phyloP scores from a whole-genome alignment of 2,113 vertebrate species.

The Struthio camelus region DNA sequence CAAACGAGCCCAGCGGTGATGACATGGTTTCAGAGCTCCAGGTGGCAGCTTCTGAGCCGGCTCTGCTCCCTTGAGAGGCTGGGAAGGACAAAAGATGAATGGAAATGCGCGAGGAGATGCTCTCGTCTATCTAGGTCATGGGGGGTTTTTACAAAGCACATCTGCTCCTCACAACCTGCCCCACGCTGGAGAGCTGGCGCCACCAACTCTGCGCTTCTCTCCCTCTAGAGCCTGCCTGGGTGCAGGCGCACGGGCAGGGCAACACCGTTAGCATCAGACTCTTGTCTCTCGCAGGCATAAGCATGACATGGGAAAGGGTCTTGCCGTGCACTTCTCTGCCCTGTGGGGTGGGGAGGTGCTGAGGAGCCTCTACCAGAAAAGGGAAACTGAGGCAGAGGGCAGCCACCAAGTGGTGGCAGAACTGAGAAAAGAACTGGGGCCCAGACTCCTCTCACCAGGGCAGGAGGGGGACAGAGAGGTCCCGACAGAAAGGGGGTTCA shows the following conservation, averaged over 20 bases:
- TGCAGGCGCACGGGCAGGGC: too few species aligned
- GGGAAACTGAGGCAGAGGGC: too few species aligned
- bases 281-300: too few species aligned
- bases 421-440: not conserved
- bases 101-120: not conserved
- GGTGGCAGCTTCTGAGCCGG: not conserved
- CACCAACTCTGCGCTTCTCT: fast-evolving
- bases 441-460: not conserved
- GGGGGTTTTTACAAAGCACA: not conserved
- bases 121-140: not conserved
- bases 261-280: too few species aligned
- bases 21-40: not conserved
- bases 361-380: too few species aligned
- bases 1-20: too few species aligned
- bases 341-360: not conserved
- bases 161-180: not conserved
- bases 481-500: not conserved
- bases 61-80: not conserved
- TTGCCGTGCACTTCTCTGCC: too few species aligned
- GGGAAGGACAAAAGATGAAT: not conserved
- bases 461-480: not conserved
- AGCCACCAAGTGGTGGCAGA: not conserved
- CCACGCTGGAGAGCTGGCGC: fast-evolving
- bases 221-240: too few species aligned
- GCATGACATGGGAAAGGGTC: fast-evolving